A percentile compares a stretch with the other conserved stretches of the same genome.
Evolutionary conservation across 23 tunicate genomes (phyloP).

Genomic region (Botrylloides violaceus): DNA sequence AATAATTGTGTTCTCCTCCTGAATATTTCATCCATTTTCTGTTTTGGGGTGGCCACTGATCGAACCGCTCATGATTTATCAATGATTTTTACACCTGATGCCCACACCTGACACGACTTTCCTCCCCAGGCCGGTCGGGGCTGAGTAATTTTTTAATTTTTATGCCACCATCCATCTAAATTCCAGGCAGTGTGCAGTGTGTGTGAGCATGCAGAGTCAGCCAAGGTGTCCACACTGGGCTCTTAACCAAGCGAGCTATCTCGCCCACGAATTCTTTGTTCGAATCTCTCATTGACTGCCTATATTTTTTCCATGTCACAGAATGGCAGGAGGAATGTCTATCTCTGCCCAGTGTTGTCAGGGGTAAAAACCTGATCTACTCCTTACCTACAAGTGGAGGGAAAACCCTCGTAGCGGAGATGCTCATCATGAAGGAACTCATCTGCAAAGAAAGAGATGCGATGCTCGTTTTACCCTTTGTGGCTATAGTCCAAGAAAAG

Average conservation of each 20-base stretch:
- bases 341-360: slow-evolving; percentile 20
- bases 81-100: no score
- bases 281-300: not conserved
- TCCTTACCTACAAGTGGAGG: slow-evolving; percentile 93
- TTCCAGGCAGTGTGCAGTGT: not conserved
- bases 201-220: no score
- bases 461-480: slow-evolving; percentile 77
- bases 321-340: slow-evolving; percentile 87
- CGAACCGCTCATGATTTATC: no score
- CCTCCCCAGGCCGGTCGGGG: no score
- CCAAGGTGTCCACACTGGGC: no score
- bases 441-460: slow-evolving; percentile 67
- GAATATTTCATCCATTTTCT: no score
- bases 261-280: not conserved
- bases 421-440: slow-evolving; percentile 44
- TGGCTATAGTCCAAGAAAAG: slow-evolving; percentile 94
- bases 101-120: no score
- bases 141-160: not conserved
- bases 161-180: not conserved
- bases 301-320: not conserved
- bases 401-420: slow-evolving; percentile 91
- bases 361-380: slow-evolving; percentile 75
- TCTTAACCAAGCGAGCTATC: not conserved
- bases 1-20: no score
- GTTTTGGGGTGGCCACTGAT: no score